These are phyloP conservation scores for Tragopan temminckii DNA, from an alignment of 2,797 vertebrate species.

Conservation along the genomic window DNA sequence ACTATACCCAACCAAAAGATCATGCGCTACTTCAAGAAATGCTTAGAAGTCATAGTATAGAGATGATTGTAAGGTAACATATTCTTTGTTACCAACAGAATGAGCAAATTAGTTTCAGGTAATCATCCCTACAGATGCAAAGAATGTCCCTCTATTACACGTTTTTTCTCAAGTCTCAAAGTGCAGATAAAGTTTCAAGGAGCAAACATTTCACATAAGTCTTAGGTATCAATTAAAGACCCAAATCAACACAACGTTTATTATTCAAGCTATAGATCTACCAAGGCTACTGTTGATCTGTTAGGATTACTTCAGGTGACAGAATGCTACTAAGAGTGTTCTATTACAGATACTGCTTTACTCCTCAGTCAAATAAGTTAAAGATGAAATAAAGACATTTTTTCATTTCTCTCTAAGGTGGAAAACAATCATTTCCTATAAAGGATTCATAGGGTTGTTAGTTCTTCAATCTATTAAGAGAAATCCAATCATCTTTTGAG, in stretches of 20 bases:
- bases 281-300: background rate
- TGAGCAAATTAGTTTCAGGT: constrained; percentile 2
- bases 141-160: background rate
- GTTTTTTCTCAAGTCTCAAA: background rate
- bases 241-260: background rate
- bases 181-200: background rate
- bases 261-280: background rate
- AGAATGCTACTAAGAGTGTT: background rate
- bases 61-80: background rate
- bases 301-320: background rate
- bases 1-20: background rate
- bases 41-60: background rate
- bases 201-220: background rate
- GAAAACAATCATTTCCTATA: background rate
- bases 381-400: background rate
- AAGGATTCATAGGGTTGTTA: background rate
- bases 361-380: background rate
- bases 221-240: background rate
- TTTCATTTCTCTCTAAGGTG: background rate
- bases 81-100: background rate
- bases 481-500: background rate
- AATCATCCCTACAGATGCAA: background rate
- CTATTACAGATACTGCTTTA: background rate
- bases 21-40: background rate
- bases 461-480: background rate